Percentiles rank a stretch among this genome's conserved stretches.
phyloP scores from a whole-genome alignment of 2,888 invertebrate species.

The Drosophila nigricruria region DNA sequence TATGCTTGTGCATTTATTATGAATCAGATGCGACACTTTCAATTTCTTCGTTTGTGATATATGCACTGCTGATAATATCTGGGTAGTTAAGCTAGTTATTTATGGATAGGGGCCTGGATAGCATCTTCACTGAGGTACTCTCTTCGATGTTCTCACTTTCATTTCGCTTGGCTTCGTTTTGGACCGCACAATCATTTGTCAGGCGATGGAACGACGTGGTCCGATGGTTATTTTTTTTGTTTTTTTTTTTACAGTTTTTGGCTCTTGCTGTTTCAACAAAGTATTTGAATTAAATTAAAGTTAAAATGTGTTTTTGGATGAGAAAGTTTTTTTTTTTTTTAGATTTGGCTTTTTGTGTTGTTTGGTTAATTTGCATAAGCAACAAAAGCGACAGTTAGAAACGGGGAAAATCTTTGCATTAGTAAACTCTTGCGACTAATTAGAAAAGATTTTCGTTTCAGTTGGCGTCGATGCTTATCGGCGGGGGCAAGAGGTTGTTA shows the following conservation, averaged over 20 bases:
- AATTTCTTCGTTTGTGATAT: constrained; percentile 10
- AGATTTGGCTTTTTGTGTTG: constrained; percentile 32
- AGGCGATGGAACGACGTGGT: constrained; percentile 32
- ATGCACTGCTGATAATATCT: constrained; percentile 5
- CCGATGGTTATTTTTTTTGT: constrained; percentile 24
- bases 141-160: constrained; percentile 68
- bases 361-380: constrained; percentile 67
- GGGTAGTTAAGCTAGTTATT: constrained; percentile 18
- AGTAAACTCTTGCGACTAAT: constrained; percentile 58
- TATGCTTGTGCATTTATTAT: neutral
- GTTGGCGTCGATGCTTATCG: constrained; percentile 49
- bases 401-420: constrained; percentile 68
- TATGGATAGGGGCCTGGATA: constrained; percentile 33
- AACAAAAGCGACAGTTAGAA: constrained; percentile 54
- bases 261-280: constrained; percentile 61
- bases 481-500: constrained; percentile 32
- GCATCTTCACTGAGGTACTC: constrained; percentile 18
- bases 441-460: constrained; percentile 68
- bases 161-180: constrained; percentile 58
- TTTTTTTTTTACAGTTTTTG: constrained; percentile 29
- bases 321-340: constrained; percentile 71
- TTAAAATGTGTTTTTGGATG: constrained; percentile 65
- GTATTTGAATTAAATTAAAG: constrained; percentile 75
- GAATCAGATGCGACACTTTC: constrained; percentile 6
- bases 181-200: constrained; percentile 58